Base-by-base conservation (phyloP, 2,888 invertebrate species). In the Asteroscopus sphinx region DNA sequence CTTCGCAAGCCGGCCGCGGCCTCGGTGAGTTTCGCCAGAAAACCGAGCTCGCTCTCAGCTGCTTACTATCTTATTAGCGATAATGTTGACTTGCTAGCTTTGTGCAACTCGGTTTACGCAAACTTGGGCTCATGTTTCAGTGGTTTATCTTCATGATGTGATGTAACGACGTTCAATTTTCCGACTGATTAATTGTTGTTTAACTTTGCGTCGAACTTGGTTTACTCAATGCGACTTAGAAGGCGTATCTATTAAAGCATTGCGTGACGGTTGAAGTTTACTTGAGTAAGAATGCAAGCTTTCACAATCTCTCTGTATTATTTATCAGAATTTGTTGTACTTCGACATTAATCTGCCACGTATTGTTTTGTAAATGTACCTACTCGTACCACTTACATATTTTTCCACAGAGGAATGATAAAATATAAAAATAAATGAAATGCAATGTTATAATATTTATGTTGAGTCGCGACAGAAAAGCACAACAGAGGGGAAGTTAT, bases 401-500 rank as follows among this genome's bases (percentile, higher is more conserved):
- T 39, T 25, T 68, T 44, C 9, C n/a, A 41, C 37, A 9, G 30
- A 21, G 33, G 36, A 41, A 28, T 21, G 26, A 40, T 37, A 25
- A 45, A 62, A 57, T 49, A 25, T 37, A 45, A 42, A 60, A 58
- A 41, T 37, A 58, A 73, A 72, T 61, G 26, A 59, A 73, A 66
- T 66, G 55, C 58, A 62, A 40, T 49, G 62, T 64, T 63, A 60
- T 52, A 48, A 70, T 76, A 80, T 81, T 83, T 77, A 63, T 72
- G 61, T 78, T 61, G 67, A 66, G 66, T 71, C 77, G 80, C 83
- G 80, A 82, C 83, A 80, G 62, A 87, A 88, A 88, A 84, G 87
- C 81, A 79, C 84, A 85, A 82, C 85, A 80, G 79, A 79, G 77
- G 77, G 83, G 83, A 87, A 87, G 91, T 89, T 87, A 92, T 92